Conservation (phyloP, 2,797 vertebrate species). For the Amphiprion clarkii region DNA sequence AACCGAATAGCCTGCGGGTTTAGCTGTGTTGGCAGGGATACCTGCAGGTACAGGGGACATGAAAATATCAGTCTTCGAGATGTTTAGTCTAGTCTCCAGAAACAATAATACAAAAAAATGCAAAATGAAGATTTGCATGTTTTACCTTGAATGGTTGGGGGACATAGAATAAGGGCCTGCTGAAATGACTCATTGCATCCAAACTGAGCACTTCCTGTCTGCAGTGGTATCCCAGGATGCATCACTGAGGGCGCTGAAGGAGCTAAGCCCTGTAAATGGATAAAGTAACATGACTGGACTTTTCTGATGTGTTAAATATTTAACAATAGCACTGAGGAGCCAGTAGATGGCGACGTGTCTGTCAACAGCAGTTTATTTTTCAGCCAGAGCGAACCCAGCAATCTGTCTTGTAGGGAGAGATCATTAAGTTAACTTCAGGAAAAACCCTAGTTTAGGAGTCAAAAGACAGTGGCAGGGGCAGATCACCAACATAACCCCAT, state of each 20-base stretch:
- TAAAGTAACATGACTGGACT: conserved; percentile 11
- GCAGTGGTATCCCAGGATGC: conserved; percentile 95
- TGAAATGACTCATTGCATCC: conserved; percentile 96
- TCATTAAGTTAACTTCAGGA: not conserved
- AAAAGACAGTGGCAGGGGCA: not conserved
- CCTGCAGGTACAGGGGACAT: conserved; percentile 76
- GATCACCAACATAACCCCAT: not conserved
- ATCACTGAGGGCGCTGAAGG: conserved; percentile 92
- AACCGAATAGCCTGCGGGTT: conserved; percentile 92
- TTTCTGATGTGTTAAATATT: conserved; percentile 21
- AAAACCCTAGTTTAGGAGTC: not conserved
- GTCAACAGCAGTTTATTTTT: conserved; percentile 13
- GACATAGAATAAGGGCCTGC: conserved; percentile 96
- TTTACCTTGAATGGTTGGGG: conserved; percentile 94
- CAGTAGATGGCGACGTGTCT: conserved; percentile 69
- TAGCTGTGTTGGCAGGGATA: conserved; percentile 91
- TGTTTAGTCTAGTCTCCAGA: not conserved
- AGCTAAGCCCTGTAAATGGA: conserved; percentile 87
- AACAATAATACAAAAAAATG: not conserved
- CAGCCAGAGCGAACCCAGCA: conserved; percentile 7
- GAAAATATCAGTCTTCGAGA: not conserved
- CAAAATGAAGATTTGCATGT: conserved; percentile 5
- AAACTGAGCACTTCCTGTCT: conserved; percentile 94
- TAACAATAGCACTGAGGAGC: conserved; percentile 33
- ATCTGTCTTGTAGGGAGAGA: not conserved